Conservation (phyloP, 2,888 invertebrate species). For the Uloborus plumipes region DNA sequence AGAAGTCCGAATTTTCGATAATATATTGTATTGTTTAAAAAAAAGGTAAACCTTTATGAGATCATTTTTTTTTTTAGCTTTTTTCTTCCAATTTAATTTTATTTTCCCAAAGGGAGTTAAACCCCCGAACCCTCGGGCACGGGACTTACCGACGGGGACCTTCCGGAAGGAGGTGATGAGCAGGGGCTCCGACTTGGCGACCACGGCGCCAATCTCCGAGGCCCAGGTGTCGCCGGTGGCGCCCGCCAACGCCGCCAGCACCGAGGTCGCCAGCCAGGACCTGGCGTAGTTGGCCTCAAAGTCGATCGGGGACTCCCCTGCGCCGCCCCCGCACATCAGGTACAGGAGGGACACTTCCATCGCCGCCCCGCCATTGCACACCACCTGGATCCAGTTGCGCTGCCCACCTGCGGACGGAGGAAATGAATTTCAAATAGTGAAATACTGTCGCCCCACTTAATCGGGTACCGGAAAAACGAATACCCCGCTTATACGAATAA, state of each 20-base stretch:
- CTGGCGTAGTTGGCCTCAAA: conserved; percentile 79
- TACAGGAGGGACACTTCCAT: conserved; percentile 83
- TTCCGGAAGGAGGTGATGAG: conserved; percentile 81
- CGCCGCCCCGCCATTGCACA: conserved; percentile 92
- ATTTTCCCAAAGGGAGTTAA: too few species aligned
- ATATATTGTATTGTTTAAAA: too few species aligned
- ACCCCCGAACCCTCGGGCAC: too few species aligned
- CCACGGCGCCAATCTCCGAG: conserved; percentile 86
- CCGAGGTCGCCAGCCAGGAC: conserved; percentile 85
- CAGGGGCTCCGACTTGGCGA: conserved; percentile 79
- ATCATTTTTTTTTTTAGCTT: too few species aligned
- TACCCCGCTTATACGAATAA: too few species aligned
- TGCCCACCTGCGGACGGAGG: conserved; percentile 79
- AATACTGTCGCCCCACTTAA: too few species aligned
- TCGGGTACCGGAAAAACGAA: too few species aligned
- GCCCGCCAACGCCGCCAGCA: conserved; percentile 83
- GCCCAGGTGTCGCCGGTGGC: conserved; percentile 93
- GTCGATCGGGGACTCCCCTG: conserved; percentile 82
- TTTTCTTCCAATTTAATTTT: too few species aligned
- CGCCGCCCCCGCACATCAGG: conserved; percentile 81
- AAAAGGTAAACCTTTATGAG: too few species aligned
- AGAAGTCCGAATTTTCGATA: too few species aligned
- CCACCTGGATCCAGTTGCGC: conserved; percentile 89
- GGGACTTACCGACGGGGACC: conserved; percentile 81
- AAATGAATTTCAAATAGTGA: too few species aligned